phyloP scores from a whole-genome alignment of 2,113 vertebrate genomes.

The Climacteris rufus region DNA sequence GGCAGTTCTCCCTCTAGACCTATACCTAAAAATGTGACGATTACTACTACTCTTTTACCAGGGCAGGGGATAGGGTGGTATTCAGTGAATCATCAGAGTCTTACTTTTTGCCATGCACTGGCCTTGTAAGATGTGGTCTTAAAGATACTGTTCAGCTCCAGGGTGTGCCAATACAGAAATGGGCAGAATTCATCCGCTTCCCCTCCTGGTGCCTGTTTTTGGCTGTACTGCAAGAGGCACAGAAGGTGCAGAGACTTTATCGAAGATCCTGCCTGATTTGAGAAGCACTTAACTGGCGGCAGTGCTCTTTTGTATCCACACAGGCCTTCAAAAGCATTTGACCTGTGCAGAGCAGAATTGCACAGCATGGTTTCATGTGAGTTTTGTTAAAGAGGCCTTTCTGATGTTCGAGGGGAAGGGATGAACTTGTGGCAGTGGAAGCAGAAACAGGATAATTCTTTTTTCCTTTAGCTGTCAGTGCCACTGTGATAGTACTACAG shows the following conservation, averaged over 20 bases:
- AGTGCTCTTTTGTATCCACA: neutral
- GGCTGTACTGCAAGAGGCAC: neutral
- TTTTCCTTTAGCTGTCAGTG: neutral
- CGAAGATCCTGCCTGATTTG: neutral
- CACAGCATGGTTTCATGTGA: neutral
- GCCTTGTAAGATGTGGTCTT: neutral
- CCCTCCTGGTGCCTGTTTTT: neutral
- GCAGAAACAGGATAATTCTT: neutral
- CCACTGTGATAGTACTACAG: fast-evolving
- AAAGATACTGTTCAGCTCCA: neutral
- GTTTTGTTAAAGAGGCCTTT: neutral
- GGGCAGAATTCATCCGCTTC: neutral
- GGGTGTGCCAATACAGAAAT: neutral
- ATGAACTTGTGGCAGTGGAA: neutral
- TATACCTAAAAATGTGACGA: neutral
- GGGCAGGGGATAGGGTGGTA: fast-evolving
- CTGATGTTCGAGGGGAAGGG: neutral
- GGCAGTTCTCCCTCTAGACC: neutral
- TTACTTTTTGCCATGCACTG: neutral
- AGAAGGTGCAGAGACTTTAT: neutral
- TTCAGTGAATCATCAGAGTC: neutral
- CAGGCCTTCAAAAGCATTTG: neutral
- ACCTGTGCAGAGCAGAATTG: neutral
- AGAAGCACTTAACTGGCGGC: neutral
- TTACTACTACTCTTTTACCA: neutral